A percentile compares a stretch with the other conserved stretches of the same genome.
These are phyloP conservation scores for Procambarus clarkii DNA, from an alignment of 1,140 invertebrate species.

Conservation along the genomic window DNA sequence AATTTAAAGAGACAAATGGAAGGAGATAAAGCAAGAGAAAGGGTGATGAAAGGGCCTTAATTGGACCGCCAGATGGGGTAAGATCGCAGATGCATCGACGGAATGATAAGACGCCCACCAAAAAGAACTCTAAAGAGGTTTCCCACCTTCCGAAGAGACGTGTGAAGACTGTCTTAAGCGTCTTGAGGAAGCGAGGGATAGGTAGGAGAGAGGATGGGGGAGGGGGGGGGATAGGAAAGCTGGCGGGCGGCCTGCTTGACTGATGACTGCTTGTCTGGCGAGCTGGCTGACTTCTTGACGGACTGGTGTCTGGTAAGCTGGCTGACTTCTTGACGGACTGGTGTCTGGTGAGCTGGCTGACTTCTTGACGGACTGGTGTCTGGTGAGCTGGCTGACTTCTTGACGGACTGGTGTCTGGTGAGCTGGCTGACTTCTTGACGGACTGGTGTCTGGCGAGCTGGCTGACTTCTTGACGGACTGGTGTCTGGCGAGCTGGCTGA, in stretches of 20 bases:
- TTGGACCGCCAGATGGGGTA: constrained; percentile 18
- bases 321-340: too few relatives aligned
- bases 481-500: too few relatives aligned
- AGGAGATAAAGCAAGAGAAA: neutral
- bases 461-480: too few relatives aligned
- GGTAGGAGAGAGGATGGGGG: neutral
- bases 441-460: too few relatives aligned
- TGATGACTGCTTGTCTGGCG: too few relatives aligned
- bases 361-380: too few relatives aligned
- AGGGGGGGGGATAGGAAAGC: neutral
- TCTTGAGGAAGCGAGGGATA: neutral
- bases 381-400: too few relatives aligned
- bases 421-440: too few relatives aligned
- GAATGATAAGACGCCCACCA: constrained; percentile 33
- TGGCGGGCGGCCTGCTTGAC: neutral
- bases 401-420: too few relatives aligned
- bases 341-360: too few relatives aligned
- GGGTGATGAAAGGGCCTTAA: constrained; percentile 23
- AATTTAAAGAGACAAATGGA: constrained; percentile 13
- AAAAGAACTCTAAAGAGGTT: neutral
- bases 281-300: too few relatives aligned
- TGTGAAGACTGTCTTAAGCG: constrained; percentile 4
- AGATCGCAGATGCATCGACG: neutral
- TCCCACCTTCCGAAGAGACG: constrained; percentile 1
- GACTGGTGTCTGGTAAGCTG: too few relatives aligned